A percentile compares a stretch with the other conserved stretches of the same genome.
These are phyloP conservation scores for Polylopha cassiicola DNA, from an alignment of 2,888 invertebrate genomes.

Conservation along the genomic window DNA sequence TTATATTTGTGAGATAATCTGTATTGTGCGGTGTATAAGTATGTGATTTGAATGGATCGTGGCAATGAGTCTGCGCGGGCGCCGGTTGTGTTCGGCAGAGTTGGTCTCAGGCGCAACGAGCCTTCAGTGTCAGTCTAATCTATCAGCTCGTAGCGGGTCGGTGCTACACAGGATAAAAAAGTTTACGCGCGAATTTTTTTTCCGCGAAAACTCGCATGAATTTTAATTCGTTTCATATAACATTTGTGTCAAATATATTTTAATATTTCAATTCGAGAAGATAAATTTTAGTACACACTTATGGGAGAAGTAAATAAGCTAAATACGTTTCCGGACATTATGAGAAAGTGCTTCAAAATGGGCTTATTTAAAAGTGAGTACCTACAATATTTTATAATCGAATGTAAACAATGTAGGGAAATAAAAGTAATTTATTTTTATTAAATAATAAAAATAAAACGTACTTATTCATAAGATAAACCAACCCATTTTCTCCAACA, in stretches of 20 bases:
- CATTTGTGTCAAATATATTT: too few relatives aligned
- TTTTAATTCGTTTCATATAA: too few relatives aligned
- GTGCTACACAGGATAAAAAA: constrained; percentile 44
- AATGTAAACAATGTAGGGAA: too few relatives aligned
- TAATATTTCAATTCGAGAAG: not conserved
- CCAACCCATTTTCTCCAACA: too few relatives aligned
- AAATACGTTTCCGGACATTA: constrained; percentile 52
- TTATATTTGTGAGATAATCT: constrained; percentile 21
- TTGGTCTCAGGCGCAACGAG: constrained; percentile 32
- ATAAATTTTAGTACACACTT: constrained; percentile 30
- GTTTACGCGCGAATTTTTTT: not conserved
- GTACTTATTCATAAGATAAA: too few relatives aligned
- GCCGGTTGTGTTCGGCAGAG: constrained; percentile 31
- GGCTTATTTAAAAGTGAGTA: constrained; percentile 71
- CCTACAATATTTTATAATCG: constrained; percentile 10
- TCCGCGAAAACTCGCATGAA: too few relatives aligned
- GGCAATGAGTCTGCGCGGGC: constrained; percentile 55
- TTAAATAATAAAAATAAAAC: too few relatives aligned
- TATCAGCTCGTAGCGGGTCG: constrained; percentile 54
- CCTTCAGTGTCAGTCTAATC: constrained; percentile 49
- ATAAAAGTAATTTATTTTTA: too few relatives aligned
- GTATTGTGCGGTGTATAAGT: constrained; percentile 27
- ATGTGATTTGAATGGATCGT: constrained; percentile 39
- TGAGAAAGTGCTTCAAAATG: constrained; percentile 74
- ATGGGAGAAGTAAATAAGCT: constrained; percentile 57